Percentiles rank a stretch among this genome's conserved stretches.
Conservation (phyloP, 2,797 vertebrate genomes). For the Molothrus ater region DNA sequence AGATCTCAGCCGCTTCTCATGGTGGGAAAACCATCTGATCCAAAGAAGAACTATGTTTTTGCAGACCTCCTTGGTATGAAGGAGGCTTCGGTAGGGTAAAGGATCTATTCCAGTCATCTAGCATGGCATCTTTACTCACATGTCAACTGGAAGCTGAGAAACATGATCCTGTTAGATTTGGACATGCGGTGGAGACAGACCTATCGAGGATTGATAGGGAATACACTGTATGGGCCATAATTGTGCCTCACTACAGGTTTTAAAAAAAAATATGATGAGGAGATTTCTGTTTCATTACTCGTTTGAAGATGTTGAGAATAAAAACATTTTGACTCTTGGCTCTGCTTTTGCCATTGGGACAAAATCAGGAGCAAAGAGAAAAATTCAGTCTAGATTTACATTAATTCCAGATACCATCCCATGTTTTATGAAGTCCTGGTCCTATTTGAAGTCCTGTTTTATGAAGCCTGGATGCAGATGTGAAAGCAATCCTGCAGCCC, state of each 20-base stretch:
- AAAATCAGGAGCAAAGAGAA: not conserved
- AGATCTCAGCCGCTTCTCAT: not conserved
- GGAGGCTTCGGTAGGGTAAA: not conserved
- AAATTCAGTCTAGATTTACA: not conserved
- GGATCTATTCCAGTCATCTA: not conserved
- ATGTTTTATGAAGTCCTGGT: not conserved
- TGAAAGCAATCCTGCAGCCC: not conserved
- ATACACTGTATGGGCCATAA: not conserved
- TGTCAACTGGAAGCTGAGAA: not conserved
- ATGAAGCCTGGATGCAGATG: not conserved
- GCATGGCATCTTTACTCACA: rapidly evolving
- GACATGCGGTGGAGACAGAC: not conserved
- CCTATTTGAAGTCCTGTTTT: not conserved
- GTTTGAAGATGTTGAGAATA: not conserved
- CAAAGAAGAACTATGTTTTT: not conserved
- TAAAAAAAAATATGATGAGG: not conserved
- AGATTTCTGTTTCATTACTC: not conserved
- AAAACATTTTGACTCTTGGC: not conserved
- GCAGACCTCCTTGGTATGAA: not conserved
- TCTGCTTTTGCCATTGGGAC: not conserved
- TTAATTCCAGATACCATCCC: not conserved
- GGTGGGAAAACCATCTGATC: not conserved
- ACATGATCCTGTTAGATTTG: not conserved
- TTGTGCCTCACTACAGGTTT: not conserved
- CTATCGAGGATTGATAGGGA: not conserved